A percentile compares a stretch with the other conserved stretches of the same genome.
These are phyloP conservation scores for Tridacna gigas DNA, from an alignment of 2,888 invertebrate species.

Conservation along the genomic window DNA sequence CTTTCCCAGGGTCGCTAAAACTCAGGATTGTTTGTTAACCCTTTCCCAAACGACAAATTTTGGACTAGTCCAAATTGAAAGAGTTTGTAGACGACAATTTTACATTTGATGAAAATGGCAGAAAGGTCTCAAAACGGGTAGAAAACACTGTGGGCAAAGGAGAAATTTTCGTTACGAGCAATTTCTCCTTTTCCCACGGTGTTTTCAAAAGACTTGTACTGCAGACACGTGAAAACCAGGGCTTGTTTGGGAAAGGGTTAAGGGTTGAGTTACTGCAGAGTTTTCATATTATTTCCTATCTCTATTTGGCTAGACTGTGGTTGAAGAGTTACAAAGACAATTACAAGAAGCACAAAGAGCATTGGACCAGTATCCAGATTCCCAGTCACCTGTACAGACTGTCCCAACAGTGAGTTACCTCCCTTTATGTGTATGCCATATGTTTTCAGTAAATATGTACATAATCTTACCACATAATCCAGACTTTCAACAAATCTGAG, in stretches of 20 bases:
- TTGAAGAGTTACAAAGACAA: constrained; percentile 43
- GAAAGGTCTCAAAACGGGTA: too few species aligned
- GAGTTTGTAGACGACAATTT: too few species aligned
- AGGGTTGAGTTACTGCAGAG: not conserved
- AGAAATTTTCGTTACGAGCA: too few species aligned
- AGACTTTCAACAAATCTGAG: not conserved
- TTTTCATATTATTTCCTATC: not conserved
- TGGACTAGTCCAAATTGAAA: too few species aligned
- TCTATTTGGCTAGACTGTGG: constrained; percentile 29
- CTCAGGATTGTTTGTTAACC: too few species aligned
- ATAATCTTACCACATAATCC: not conserved
- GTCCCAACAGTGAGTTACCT: constrained; percentile 60
- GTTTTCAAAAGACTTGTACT: too few species aligned
- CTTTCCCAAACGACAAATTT: too few species aligned
- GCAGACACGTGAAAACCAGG: too few species aligned
- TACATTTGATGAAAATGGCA: too few species aligned
- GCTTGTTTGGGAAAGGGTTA: not conserved
- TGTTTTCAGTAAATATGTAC: not conserved
- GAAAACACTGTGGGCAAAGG: too few species aligned
- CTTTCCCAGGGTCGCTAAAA: too few species aligned
- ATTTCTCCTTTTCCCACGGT: too few species aligned
- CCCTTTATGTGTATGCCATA: constrained; percentile 1
- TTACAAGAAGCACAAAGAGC: constrained; percentile 48
- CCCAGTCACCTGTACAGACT: constrained; percentile 45
- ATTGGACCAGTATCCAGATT: constrained; percentile 57